A percentile compares a stretch with the other conserved stretches of the same genome.
These are phyloP conservation scores for Pyrgus malvae DNA, from an alignment of 2,888 invertebrate species.

Conservation along the genomic window DNA sequence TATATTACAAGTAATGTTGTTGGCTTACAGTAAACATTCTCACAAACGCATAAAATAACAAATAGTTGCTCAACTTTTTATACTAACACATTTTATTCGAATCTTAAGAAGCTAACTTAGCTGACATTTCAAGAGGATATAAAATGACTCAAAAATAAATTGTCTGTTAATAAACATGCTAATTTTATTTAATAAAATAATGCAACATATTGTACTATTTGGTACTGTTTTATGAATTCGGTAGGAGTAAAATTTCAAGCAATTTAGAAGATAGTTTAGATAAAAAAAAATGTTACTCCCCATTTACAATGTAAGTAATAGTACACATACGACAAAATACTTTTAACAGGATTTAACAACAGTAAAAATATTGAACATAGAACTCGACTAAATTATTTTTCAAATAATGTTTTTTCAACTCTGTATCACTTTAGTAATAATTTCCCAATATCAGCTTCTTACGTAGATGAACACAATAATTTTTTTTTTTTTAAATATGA, in stretches of 20 bases:
- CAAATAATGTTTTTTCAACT: no score
- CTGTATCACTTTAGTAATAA: no score
- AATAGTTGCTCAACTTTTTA: constrained; percentile 7
- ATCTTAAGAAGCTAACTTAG: constrained; percentile 6
- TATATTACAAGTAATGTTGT: not conserved
- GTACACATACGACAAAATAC: no score
- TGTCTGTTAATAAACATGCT: not conserved
- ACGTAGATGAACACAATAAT: not conserved
- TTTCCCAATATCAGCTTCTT: no score
- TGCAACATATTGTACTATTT: constrained; percentile 65
- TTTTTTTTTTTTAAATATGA: not conserved
- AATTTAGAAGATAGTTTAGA: not conserved
- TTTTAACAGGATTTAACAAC: no score
- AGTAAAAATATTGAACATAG: no score
- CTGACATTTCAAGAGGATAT: not conserved
- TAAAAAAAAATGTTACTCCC: no score
- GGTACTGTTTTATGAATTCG: constrained; percentile 36
- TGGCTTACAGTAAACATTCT: constrained; percentile 2
- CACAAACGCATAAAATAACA: constrained; percentile 1
- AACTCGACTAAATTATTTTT: no score
- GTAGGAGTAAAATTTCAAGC: not conserved
- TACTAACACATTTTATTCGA: constrained; percentile 9
- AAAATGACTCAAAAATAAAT: constrained; percentile 8
- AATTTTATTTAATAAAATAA: constrained; percentile 33
- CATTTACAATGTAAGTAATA: no score